phyloP scores from a whole-genome alignment of 1,140 invertebrate genomes.

The Plutomurus gul region DNA sequence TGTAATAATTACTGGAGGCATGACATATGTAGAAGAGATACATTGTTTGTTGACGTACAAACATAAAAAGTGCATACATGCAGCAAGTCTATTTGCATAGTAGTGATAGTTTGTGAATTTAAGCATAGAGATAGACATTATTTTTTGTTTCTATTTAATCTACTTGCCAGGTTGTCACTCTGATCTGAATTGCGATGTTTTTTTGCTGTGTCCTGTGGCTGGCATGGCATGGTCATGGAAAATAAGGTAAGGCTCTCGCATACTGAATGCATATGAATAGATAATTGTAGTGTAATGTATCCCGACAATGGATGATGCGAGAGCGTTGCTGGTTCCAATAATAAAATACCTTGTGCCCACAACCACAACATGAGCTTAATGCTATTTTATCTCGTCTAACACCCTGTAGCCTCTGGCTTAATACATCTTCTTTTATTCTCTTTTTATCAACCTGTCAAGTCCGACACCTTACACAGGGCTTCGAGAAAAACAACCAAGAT shows the following conservation, averaged over 20 bases:
- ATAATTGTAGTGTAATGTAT: background rate
- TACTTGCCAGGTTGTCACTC: background rate
- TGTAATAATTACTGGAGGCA: no score
- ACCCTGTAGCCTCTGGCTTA: background rate
- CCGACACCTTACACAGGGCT: background rate
- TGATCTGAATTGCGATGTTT: background rate
- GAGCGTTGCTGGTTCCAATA: background rate
- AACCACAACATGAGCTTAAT: conserved; percentile 11
- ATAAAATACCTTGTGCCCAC: background rate
- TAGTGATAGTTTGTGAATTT: background rate
- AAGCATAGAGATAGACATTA: no score
- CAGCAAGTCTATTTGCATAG: background rate
- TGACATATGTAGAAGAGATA: no score
- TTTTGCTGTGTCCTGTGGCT: background rate
- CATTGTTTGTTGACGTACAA: no score
- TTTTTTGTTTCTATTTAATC: conserved; percentile 1
- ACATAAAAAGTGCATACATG: no score
- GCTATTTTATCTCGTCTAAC: background rate
- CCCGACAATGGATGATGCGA: background rate
- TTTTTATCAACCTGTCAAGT: background rate
- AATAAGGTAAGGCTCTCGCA: no score
- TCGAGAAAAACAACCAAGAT: background rate
- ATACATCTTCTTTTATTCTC: background rate
- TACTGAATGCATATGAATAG: no score
- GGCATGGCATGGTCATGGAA: no score